These are phyloP conservation scores for Acipenser ruthenus DNA, from an alignment of 2,797 vertebrate genomes.

Conservation along the genomic window DNA sequence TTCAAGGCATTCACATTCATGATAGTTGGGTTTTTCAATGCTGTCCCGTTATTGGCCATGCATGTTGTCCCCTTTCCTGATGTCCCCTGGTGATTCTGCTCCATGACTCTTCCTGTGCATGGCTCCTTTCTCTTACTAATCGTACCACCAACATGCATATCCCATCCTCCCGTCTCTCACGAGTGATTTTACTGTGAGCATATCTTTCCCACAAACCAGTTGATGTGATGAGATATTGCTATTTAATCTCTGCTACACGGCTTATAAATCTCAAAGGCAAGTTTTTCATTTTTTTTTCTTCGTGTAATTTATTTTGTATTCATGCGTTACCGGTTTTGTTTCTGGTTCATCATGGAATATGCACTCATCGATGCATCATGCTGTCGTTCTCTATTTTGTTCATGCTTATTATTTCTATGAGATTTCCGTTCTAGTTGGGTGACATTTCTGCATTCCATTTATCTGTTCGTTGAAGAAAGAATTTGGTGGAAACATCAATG, in stretches of 20 bases:
- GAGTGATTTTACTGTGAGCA: slow-evolving; percentile 6
- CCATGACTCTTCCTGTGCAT: slow-evolving; percentile 1
- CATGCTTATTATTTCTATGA: too few species aligned
- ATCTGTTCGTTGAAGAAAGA: too few species aligned
- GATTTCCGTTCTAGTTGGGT: too few species aligned
- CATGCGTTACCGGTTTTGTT: too few species aligned
- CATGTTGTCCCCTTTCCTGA: not conserved
- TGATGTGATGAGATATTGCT: slow-evolving; percentile 3
- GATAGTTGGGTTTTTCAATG: not conserved
- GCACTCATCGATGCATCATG: too few species aligned
- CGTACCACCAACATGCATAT: not conserved
- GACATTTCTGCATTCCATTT: too few species aligned
- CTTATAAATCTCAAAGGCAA: slow-evolving; percentile 5
- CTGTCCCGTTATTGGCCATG: not conserved
- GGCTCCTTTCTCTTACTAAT: slow-evolving; percentile 4
- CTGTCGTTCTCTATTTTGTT: too few species aligned
- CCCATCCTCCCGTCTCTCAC: not conserved
- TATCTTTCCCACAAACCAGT: slow-evolving; percentile 1
- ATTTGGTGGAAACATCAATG: too few species aligned
- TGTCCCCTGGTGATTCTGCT: not conserved
- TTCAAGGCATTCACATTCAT: not conserved
- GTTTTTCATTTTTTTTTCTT: too few species aligned
- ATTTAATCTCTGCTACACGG: slow-evolving; percentile 2
- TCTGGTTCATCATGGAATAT: too few species aligned
- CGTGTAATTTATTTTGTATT: too few species aligned